Conservation (phyloP, 2,888 invertebrate species). For the Drosophila nr. fundita region DNA sequence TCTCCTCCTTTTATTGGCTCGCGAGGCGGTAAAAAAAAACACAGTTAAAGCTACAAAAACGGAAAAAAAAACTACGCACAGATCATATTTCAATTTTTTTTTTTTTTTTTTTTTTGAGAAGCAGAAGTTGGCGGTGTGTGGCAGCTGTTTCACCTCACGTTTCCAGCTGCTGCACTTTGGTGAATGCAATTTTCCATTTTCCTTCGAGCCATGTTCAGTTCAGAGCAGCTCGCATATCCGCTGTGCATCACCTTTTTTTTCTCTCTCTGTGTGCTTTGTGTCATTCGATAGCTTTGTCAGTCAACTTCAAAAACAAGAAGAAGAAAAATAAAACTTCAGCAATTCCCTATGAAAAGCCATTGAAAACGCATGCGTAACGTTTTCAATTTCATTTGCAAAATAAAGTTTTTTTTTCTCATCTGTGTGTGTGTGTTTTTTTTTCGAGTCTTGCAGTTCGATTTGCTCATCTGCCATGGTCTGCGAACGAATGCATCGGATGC, state of each 20-base stretch:
- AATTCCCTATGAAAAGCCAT: slow-evolving; percentile 25
- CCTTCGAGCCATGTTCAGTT: slow-evolving; percentile 6
- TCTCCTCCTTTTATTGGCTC: slow-evolving; percentile 74
- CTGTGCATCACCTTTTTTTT: slow-evolving; percentile 9
- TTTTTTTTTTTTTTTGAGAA: not conserved
- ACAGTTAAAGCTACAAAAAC: slow-evolving; percentile 36
- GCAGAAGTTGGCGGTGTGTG: not conserved
- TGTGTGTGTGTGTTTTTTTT: slow-evolving; percentile 2
- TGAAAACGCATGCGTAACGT: slow-evolving; percentile 75
- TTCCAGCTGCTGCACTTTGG: slow-evolving; percentile 57
- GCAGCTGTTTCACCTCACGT: slow-evolving; percentile 64
- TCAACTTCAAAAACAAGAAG: slow-evolving; percentile 26
- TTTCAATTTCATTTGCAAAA: slow-evolving; percentile 75
- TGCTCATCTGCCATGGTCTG: slow-evolving; percentile 4
- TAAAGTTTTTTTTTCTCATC: not conserved
- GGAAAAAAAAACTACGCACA: slow-evolving; percentile 11
- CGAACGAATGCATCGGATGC: slow-evolving; percentile 41
- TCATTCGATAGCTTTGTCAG: slow-evolving; percentile 65
- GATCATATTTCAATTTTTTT: slow-evolving; percentile 60
- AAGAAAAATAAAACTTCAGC: slow-evolving; percentile 3
- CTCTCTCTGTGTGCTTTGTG: slow-evolving; percentile 48
- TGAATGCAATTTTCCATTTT: slow-evolving; percentile 60
- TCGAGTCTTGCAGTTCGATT: slow-evolving; percentile 30
- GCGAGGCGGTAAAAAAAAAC: slow-evolving; percentile 1
- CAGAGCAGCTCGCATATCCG: slow-evolving; percentile 15